Conservation (phyloP, 2,797 vertebrate species). For the Neosilurus mollespiculum region DNA sequence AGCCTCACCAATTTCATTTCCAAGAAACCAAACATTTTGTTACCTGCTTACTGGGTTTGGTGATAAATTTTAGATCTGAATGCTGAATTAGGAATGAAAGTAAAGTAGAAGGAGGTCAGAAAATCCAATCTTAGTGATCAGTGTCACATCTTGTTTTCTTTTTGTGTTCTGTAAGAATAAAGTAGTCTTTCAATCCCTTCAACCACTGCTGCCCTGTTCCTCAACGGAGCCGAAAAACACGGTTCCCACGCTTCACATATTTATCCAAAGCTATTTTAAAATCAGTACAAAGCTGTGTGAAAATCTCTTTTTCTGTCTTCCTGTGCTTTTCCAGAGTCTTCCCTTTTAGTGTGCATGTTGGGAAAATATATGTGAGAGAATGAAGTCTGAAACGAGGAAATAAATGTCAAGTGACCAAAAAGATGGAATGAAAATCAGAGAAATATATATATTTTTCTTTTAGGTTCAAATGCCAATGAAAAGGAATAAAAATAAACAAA, state of each 20-base stretch:
- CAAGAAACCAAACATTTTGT: not conserved
- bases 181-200: not conserved
- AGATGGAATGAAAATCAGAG: not conserved
- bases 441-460: not conserved
- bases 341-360: slow-evolving; percentile 72
- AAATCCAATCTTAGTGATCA: not conserved
- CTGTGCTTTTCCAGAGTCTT: slow-evolving; percentile 65
- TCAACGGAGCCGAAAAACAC: slow-evolving; percentile 53
- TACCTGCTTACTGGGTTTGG: not conserved
- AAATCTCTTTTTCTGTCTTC: slow-evolving; percentile 53
- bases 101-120: not conserved
- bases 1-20: not conserved
- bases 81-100: not conserved
- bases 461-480: too few species aligned
- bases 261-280: slow-evolving; percentile 76
- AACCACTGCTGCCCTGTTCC: not conserved
- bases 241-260: slow-evolving; percentile 77
- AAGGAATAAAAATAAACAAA: not conserved
- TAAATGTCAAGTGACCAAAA: not conserved
- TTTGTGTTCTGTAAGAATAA: not conserved
- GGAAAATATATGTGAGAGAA: slow-evolving; percentile 18
- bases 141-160: not conserved
- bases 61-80: not conserved
- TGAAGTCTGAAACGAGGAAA: not conserved
- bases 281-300: slow-evolving; percentile 29